Evolutionary conservation across 2,113 vertebrate genomes (phyloP), one percentile per base, ranked within the genome.

Genomic region (Antennarius striatus): DNA sequence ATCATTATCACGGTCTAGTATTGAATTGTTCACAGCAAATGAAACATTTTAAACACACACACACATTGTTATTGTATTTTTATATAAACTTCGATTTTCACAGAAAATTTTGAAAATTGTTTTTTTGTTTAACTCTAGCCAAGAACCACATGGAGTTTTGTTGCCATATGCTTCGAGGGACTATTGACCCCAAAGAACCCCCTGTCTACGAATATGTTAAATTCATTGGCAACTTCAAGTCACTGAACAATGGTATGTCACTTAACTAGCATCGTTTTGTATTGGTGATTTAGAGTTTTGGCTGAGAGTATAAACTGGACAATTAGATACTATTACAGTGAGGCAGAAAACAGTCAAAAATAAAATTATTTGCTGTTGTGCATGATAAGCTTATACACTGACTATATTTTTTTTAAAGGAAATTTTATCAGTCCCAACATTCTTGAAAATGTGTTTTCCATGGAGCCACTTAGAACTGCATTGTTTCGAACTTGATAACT

Each of bases 91-190:
- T 60, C 17, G 12, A 8, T 9, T 54, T 42, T 56, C 1, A 5
- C 5, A 3, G 49, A 10, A 56, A 0, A 39, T n/a, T 10, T 42
- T n/a, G 4, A 43, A 4, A 16, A 5, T 48, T 53, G 16, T 17
- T 42, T n/a, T 52, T 15, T 15, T 9, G 32, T 88, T 51, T 85
- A 68, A 73, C 68, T 91, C 66, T 87, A 99, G 98, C 93, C 89
- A 99, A 98, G 91, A 98, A 98, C 92, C 96, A 98, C 52, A 88
- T 98, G 90, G 98, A 99, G 92, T 99, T 99, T 85, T 97, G 95
- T 90, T 99, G 98, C 91, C 97, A 99, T 90, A 96, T 99, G 94
- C 93, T 98, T 68, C 94, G 98, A 91, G 98, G 98, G 84, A 94
- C 96, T 73, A 96, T 98, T 78, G 95, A 99, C 83, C 96, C 96